These are phyloP conservation scores for Eristalis tenax DNA, from an alignment of 2,888 invertebrate species.

Conservation along the genomic window DNA sequence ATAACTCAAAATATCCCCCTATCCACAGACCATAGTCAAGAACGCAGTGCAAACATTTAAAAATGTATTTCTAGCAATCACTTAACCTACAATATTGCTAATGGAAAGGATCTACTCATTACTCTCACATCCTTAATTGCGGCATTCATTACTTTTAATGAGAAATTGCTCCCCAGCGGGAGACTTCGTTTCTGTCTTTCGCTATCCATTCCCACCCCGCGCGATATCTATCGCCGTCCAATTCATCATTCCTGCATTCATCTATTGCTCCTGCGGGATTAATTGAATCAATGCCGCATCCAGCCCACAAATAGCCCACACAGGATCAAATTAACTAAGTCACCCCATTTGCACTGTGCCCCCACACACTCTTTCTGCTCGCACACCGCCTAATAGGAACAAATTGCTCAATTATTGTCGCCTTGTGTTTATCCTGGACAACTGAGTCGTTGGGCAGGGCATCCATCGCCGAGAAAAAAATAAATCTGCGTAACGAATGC, in stretches of 20 bases:
- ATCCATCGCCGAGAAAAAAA: slow-evolving; percentile 34
- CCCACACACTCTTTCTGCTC: not conserved
- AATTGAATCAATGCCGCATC: slow-evolving; percentile 63
- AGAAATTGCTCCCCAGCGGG: slow-evolving; percentile 40
- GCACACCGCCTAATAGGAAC: slow-evolving; percentile 58
- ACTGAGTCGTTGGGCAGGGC: slow-evolving; percentile 9
- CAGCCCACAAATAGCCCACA: slow-evolving; percentile 69
- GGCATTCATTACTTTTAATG: slow-evolving; percentile 47
- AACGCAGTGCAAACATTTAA: not conserved
- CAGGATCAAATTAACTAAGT: slow-evolving; percentile 47
- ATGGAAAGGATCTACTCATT: slow-evolving; percentile 39
- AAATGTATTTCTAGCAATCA: not conserved
- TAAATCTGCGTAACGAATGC: slow-evolving; percentile 68
- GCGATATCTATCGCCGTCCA: slow-evolving; percentile 43
- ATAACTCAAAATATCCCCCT: not conserved
- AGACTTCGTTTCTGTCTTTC: not conserved
- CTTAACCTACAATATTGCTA: not conserved
- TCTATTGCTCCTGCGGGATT: slow-evolving; percentile 64
- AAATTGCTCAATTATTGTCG: slow-evolving; percentile 71
- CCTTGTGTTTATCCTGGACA: slow-evolving; percentile 58
- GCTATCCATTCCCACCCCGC: not conserved
- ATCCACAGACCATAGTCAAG: not conserved
- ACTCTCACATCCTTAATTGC: slow-evolving; percentile 47
- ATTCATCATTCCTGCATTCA: slow-evolving; percentile 69
- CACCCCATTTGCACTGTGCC: slow-evolving; percentile 39